Evolutionary conservation across 2,888 invertebrate genomes (phyloP).

Genomic region (Cinara cedri): DNA sequence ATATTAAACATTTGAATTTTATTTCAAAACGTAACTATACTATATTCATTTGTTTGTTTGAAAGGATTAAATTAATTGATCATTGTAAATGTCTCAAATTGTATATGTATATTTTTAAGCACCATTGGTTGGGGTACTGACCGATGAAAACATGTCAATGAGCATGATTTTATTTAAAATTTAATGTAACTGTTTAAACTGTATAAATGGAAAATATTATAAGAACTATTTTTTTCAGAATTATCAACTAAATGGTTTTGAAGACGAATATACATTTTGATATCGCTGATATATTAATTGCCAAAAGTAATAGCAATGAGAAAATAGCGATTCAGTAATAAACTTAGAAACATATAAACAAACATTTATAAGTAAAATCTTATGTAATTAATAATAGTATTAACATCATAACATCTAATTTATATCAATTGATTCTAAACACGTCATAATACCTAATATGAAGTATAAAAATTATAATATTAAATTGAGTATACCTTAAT

Average conservation of each 20-base stretch:
- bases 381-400: neutral
- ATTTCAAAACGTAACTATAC: neutral
- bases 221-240: neutral
- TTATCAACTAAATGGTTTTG: neutral
- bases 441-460: constrained; percentile 8
- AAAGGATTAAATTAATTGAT: neutral
- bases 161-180: constrained; percentile 20
- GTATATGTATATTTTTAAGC: constrained; percentile 24
- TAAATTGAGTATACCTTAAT: constrained; percentile 17
- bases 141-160: constrained; percentile 14
- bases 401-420: neutral
- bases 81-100: neutral
- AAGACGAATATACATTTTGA: neutral
- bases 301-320: neutral
- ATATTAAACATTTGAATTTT: neutral
- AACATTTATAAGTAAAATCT: constrained; percentile 18
- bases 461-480: constrained; percentile 22
- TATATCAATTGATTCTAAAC: constrained; percentile 6
- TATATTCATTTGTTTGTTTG: neutral
- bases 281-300: neutral
- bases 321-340: neutral
- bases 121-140: constrained; percentile 36
- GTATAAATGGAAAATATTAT: neutral
- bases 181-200: neutral
- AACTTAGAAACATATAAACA: constrained; percentile 22